These are phyloP conservation scores for Macrosoma leucophasiata DNA, from an alignment of 2,888 invertebrate genomes.

Conservation along the genomic window DNA sequence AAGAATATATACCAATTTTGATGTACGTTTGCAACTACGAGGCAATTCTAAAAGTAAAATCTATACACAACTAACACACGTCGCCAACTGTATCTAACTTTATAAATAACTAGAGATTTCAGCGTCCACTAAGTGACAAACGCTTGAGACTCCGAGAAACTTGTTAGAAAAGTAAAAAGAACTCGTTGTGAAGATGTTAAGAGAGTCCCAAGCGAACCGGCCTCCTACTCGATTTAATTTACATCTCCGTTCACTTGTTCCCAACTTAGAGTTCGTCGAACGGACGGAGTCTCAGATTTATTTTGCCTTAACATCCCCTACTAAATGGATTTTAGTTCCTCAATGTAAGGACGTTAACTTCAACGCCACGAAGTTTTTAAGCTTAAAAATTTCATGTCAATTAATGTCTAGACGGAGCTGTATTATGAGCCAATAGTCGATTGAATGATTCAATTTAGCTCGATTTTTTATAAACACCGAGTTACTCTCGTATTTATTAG, in stretches of 20 bases:
- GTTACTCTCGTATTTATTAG: too few relatives aligned
- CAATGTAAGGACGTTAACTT: constrained; percentile 43
- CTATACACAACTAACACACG: too few relatives aligned
- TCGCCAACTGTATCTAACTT: constrained; percentile 15
- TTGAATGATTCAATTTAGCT: too few relatives aligned
- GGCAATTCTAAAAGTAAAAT: too few relatives aligned
- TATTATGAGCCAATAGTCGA: too few relatives aligned
- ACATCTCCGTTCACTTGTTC: constrained; percentile 66
- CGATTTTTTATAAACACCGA: too few relatives aligned
- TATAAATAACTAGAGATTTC: constrained; percentile 46
- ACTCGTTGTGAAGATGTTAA: constrained; percentile 54
- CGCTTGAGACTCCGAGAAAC: constrained; percentile 57
- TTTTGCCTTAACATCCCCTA: constrained; percentile 50
- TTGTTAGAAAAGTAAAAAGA: constrained; percentile 69
- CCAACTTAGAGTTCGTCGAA: constrained; percentile 62
- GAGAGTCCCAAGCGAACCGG: constrained; percentile 29
- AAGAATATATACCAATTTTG: too few relatives aligned
- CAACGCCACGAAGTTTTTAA: constrained; percentile 15
- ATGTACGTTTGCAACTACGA: too few relatives aligned
- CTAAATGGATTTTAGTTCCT: constrained; percentile 61
- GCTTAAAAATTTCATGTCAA: constrained; percentile 28
- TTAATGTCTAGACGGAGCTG: constrained; percentile 33
- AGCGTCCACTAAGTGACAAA: constrained; percentile 60
- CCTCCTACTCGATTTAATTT: constrained; percentile 65
- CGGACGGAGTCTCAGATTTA: constrained; percentile 58